Percentiles rank a stretch among this genome's conserved stretches.
phyloP scores from a whole-genome alignment of 1,140 invertebrate genomes.

The Drosophila pruinosa region DNA sequence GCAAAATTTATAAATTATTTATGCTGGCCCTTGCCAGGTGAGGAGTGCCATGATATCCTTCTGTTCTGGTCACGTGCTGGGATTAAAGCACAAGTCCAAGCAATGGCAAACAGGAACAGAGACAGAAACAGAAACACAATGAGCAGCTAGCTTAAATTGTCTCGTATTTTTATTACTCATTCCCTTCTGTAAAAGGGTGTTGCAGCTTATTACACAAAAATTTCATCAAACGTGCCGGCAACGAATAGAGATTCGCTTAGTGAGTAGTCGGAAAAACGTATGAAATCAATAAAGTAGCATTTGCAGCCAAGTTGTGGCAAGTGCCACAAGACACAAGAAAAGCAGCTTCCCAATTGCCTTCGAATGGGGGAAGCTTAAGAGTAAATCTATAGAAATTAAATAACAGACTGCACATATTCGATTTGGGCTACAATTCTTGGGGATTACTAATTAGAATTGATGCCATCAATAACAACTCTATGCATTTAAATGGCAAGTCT shows the following conservation, averaged over 20 bases:
- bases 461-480: no score
- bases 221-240: constrained; percentile 26
- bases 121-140: neutral
- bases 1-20: constrained; percentile 58
- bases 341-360: neutral
- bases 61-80: constrained; percentile 18
- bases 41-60: neutral
- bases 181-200: constrained; percentile 21
- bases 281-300: constrained; percentile 32
- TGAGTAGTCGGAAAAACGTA: constrained; percentile 15
- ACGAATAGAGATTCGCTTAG: neutral
- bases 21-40: constrained; percentile 21
- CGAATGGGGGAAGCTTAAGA: neutral
- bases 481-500: no score
- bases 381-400: neutral
- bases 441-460: no score
- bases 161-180: constrained; percentile 58
- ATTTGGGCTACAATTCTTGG: no score
- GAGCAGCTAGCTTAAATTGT: constrained; percentile 51
- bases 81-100: constrained; percentile 50
- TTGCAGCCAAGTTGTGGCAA: constrained; percentile 10
- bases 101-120: neutral
- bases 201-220: constrained; percentile 47
- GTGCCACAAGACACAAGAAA: constrained; percentile 1
- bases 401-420: neutral